These are phyloP conservation scores for Hydractinia echinata DNA, from an alignment of 30 jellyfish, hydroid and myxozoan genomes.

Conservation along the genomic window DNA sequence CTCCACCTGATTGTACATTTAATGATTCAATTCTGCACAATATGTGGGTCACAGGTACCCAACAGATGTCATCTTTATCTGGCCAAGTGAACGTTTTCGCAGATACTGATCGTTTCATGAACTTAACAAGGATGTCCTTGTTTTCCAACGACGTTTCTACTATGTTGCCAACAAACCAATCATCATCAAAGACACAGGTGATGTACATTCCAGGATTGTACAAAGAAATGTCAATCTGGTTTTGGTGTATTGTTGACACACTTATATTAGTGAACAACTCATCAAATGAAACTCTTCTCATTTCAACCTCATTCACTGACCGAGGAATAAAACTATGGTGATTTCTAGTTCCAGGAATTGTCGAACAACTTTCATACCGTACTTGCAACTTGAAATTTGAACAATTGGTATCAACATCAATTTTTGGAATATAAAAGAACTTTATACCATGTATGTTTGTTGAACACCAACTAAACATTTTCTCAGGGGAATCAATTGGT, in stretches of 20 bases:
- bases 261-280: too few relatives aligned
- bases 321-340: constrained; percentile 41
- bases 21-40: too few relatives aligned
- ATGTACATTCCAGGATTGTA: constrained; percentile 37
- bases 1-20: too few relatives aligned
- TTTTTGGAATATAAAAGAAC: constrained; percentile 23
- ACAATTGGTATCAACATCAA: background rate
- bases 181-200: constrained; percentile 39
- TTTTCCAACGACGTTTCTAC: constrained; percentile 29
- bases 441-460: constrained; percentile 21
- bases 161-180: constrained; percentile 29
- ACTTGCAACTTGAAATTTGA: constrained; percentile 22
- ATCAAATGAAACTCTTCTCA: constrained; percentile 42
- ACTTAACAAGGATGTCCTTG: constrained; percentile 38
- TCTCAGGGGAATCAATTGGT: too few relatives aligned
- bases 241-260: too few relatives aligned
- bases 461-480: background rate
- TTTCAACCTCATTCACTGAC: constrained; percentile 27
- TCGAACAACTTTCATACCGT: constrained; percentile 24
- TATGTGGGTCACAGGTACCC: too few relatives aligned
- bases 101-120: constrained; percentile 19
- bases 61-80: too few relatives aligned
- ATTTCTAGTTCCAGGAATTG: constrained; percentile 43
- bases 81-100: too few relatives aligned
- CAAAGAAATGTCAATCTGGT: constrained; percentile 16